Base-by-base conservation (phyloP, 2,888 invertebrate genomes). In the Meiosimyza decipiens region DNA sequence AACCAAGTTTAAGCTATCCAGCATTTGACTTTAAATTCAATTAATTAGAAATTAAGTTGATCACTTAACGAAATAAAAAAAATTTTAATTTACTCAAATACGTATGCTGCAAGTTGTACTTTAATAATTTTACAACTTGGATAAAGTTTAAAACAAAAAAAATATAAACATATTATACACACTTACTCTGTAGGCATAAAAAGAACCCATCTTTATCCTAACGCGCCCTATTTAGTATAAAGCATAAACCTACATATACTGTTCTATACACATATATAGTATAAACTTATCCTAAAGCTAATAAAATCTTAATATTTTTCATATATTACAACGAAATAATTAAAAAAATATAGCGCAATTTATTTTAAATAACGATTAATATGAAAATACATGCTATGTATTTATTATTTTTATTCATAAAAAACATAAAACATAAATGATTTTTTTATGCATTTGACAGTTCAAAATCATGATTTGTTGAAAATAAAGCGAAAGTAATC, bases 291-390 rank as follows among this genome's bases (percentile, higher is more conserved):
- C 52, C 18, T 54, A 50, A 50, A 54, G 49, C 40, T 18, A 66
- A 47, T n/a, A 59, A 33, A n/a, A 51, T 51, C 15, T 59, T 59
- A 71, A 33, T 71, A 57, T 40, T 66, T 71, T 63, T 70, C 40
- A 16, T 18, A 63, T 59, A 66, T 71, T 72, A 74, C 74, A 77
- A 74, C 72, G 71, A 77, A 76, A 18, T 60, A 40, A 57, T 54
- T 70, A 63, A 63, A 60, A 68, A 28, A 49, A 66, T 4, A 57
- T 75, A 73, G 55, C 65, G 70, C 79, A 80, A 81, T 80, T 80
- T 72, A 52, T 18, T 74, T 79, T 75, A 40, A 40, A 40, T 9
- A 40, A 40, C 40, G 9, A 7, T 40, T 40, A 9, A n/a, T n/a
- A n/a, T n/a, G n/a, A n/a, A 7, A 40, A 40, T 40, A 3, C 4